Base-by-base conservation (phyloP, 2,113 vertebrate genomes). In the Oxyruncus cristatus region DNA sequence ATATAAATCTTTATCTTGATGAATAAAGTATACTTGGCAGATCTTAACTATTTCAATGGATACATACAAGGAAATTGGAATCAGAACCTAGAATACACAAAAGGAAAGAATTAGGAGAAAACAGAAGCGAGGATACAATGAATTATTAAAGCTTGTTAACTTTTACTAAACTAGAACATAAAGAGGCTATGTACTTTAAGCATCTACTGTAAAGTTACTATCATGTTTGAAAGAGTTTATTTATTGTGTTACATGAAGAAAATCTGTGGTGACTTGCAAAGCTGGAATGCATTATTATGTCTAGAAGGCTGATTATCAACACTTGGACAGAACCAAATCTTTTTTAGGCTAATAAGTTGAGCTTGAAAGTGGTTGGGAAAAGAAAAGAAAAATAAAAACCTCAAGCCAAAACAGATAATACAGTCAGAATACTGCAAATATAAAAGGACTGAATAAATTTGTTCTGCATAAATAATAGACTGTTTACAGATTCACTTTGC, bases 41-140 rank as follows among this genome's bases (percentile, higher is more conserved):
- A 99, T 98, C 97, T 99, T 99, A 79, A 99, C 99, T 28, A 99
- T 99, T 98, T 99, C 99, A 93, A 99, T 99, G 72, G 99, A 99
- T 88, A 99, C 99, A 32, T 99, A 99, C 32, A 99, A 98, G 73
- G 99, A 99, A 97, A 99, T 99, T 32, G 99, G 99, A 95, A 99
- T 99, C 98, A 99, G 96, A 93, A 99, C 98, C 99, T 99, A 65
- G 28, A 92, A 97, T 50, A 88, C 13, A 96, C 8, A 89, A 94
- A 92, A 72, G 49, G 18, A 74, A 42, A 78, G 24, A 72, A 92
- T 91, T 91, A 94, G 55, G 11, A 4, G 7, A 33, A 92, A 89
- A 70, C 6, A 82, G 8, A 83, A 88, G 44, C 4, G 26, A 44
- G 14, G 18, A 68, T 67, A 39, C 8, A 26, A 14, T 24, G 33